Evolutionary conservation across 2,113 vertebrate genomes (phyloP), one percentile per base, ranked within the genome.

Genomic region (Hepsetus odoe): DNA sequence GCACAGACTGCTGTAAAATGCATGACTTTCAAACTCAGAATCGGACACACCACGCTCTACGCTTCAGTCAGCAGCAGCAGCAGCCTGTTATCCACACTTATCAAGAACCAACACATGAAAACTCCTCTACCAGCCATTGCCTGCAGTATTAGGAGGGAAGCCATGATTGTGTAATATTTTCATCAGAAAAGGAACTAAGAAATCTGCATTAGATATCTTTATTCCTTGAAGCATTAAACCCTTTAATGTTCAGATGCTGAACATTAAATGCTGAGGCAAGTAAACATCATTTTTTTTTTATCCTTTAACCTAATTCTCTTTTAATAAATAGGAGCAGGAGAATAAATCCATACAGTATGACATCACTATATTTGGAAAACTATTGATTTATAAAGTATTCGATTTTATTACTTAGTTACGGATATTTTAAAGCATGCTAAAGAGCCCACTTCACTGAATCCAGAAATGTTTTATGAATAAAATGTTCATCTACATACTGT

Each of bases 21-120:
- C 49, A 67, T 56, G 74, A 67, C 62, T 67, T 76, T 76, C 22
- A 76, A 68, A 56, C 49, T 68, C 35, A 56, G 24, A 44, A 30
- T 64, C 42, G 24, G 51, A 64, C 58, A 33, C 33, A 16, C 46
- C 35, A 42, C 49, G 18, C 46, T 65, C 35, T 49, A 55, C 10
- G 33, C 32, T 42, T 16, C 32, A 18, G 28, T 70, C 46, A 70
- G 44, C 46, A 69, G 26, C 38, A 67, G 35, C 26, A 70, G 28
- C 18, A 53, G 44, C 28, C 30, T 35, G 26, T 44, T 76, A 55
- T 67, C 33, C 33, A 38, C 42, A 32, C 32, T 32, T 55, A 67
- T 49, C 49, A 30, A 42, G 26, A 42, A 76, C 49, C 51, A 44
- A 16, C 16, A 22, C 51, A 58, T 24, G 56, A 58, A 68, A 56